Evolutionary conservation across 2,888 invertebrate species (phyloP).

Genomic region (Cerastis rubricosa): DNA sequence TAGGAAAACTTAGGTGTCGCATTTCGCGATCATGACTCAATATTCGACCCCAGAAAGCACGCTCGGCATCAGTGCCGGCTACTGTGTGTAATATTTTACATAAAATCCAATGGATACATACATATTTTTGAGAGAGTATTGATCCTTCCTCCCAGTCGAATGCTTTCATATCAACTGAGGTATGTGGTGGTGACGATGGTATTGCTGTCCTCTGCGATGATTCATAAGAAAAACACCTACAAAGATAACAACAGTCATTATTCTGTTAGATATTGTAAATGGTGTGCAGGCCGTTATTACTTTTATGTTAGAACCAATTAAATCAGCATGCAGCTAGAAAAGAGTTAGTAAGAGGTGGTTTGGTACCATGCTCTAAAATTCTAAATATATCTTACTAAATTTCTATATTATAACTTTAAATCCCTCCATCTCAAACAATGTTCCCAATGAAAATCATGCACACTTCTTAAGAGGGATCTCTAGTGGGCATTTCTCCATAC

Average conservation of each 20-base stretch:
- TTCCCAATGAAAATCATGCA: constrained; percentile 57
- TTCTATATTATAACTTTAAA: constrained; percentile 23
- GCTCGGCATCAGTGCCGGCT: not conserved
- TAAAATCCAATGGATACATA: constrained; percentile 68
- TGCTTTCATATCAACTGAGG: constrained; percentile 84
- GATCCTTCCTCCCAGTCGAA: constrained; percentile 90
- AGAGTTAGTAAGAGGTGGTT: constrained; percentile 35
- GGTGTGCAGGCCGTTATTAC: constrained; percentile 45
- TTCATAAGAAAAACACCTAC: constrained; percentile 94
- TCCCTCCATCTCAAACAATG: constrained; percentile 27
- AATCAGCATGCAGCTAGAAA: constrained; percentile 56
- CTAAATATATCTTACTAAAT: constrained; percentile 33
- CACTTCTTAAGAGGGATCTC: too few species aligned
- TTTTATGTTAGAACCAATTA: constrained; percentile 40
- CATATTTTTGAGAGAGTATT: constrained; percentile 84
- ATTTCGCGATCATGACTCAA: not conserved
- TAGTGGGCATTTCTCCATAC: too few species aligned
- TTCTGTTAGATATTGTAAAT: not conserved
- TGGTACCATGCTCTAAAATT: constrained; percentile 52
- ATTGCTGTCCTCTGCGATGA: constrained; percentile 91
- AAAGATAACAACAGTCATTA: constrained; percentile 57
- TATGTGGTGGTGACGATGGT: constrained; percentile 86
- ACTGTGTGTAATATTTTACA: not conserved
- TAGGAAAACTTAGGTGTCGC: constrained; percentile 5
- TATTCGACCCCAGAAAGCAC: not conserved